phyloP scores from a whole-genome alignment of 1,140 invertebrate genomes.

The Drosophila bifasciata region DNA sequence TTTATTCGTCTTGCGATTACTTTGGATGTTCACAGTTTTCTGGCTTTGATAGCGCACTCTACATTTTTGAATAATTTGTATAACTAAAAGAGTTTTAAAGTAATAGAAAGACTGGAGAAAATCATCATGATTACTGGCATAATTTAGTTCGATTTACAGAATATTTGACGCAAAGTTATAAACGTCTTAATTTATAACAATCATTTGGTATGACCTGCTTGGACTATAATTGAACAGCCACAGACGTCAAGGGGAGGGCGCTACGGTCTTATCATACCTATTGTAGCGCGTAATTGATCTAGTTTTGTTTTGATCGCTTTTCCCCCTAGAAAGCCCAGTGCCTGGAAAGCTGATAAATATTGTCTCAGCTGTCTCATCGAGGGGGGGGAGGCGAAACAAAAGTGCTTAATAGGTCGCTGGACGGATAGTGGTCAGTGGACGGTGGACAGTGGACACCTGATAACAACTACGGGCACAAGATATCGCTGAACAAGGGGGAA shows the following conservation, averaged over 20 bases:
- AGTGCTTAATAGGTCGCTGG: slow-evolving; percentile 39
- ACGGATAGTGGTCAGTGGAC: slow-evolving; percentile 27
- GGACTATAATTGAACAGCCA: no score
- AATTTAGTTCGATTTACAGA: no score
- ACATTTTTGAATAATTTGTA: no score
- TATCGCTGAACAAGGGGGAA: slow-evolving; percentile 18
- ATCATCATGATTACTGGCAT: no score
- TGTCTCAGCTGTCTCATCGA: slow-evolving; percentile 68
- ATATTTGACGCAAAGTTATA: no score
- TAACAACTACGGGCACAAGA: slow-evolving; percentile 9
- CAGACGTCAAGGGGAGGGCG: background rate
- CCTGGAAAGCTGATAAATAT: slow-evolving; percentile 58
- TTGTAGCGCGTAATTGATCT: slow-evolving; percentile 72
- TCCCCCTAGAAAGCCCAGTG: slow-evolving; percentile 9
- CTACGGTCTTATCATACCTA: slow-evolving; percentile 56
- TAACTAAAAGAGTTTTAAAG: no score
- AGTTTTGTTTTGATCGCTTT: slow-evolving; percentile 44
- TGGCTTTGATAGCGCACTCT: background rate
- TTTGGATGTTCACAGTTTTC: slow-evolving; percentile 40
- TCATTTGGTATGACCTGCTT: no score
- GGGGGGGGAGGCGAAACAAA: slow-evolving; percentile 68
- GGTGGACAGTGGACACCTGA: slow-evolving; percentile 12
- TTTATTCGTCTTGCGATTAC: slow-evolving; percentile 71
- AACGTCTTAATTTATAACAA: no score
- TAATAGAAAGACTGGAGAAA: no score